Evolutionary conservation across 2,113 vertebrate genomes (phyloP).

Genomic region (Ploceus nigricollis): DNA sequence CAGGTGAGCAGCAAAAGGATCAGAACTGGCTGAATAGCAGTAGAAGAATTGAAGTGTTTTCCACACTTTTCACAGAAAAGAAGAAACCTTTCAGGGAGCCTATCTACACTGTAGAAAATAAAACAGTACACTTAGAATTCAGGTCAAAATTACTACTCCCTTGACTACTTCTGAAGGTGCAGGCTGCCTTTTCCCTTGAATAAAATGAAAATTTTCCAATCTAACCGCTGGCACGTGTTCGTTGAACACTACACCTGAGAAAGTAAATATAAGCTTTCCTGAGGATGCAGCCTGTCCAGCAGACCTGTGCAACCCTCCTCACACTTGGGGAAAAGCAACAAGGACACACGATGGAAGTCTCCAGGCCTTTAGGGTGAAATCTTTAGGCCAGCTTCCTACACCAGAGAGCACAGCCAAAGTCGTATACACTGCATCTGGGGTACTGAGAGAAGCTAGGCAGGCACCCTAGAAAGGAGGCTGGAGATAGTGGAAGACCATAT

Average conservation of each 20-base stretch:
- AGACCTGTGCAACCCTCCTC: background rate
- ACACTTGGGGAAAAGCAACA: background rate
- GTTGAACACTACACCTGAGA: background rate
- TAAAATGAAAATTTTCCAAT: background rate
- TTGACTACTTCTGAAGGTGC: background rate
- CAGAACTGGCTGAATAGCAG: background rate
- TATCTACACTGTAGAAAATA: background rate
- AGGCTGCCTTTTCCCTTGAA: background rate
- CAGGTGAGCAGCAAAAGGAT: background rate
- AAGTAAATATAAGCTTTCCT: background rate
- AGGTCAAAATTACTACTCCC: background rate
- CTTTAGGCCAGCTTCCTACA: background rate
- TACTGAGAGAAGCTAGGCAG: background rate
- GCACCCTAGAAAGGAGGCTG: background rate
- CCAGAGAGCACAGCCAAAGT: background rate
- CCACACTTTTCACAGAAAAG: background rate
- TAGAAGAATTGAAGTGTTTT: background rate
- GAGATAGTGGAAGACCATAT: background rate
- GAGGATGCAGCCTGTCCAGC: background rate
- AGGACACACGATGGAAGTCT: background rate
- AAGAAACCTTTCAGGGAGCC: background rate
- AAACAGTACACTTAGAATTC: background rate
- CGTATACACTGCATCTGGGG: accelerated
- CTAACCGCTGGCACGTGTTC: background rate
- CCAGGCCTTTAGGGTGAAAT: background rate